These are phyloP conservation scores for Apamea epomidion DNA, from an alignment of 2,888 invertebrate genomes.

Conservation along the genomic window DNA sequence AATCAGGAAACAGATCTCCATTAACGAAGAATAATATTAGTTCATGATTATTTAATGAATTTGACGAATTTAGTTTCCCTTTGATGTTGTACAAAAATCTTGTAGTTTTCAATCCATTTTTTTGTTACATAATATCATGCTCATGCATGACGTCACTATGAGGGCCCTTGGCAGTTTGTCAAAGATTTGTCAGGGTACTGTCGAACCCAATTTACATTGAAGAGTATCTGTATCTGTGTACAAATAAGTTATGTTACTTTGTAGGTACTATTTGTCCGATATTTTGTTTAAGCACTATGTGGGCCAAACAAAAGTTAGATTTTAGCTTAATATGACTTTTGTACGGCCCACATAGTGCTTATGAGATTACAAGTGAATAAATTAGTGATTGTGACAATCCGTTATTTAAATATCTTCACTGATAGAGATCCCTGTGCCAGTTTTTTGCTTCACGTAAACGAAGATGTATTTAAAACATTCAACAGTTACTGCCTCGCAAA, in stretches of 20 bases:
- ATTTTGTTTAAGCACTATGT: background rate
- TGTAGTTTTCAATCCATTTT: background rate
- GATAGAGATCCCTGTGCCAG: background rate
- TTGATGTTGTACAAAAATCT: background rate
- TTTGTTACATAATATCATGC: slow-evolving; percentile 2
- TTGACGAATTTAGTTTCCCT: slow-evolving; percentile 1
- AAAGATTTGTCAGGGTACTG: slow-evolving; percentile 64
- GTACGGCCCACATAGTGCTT: background rate
- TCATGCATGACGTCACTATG: slow-evolving; percentile 63
- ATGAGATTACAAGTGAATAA: background rate
- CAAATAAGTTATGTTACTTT: background rate
- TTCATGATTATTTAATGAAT: background rate
- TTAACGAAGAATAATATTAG: slow-evolving; percentile 1
- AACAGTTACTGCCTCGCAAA: slow-evolving; percentile 43
- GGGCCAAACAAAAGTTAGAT: too few species aligned
- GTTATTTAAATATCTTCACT: background rate
- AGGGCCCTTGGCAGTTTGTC: slow-evolving; percentile 66
- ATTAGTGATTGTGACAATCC: background rate
- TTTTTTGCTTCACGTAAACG: background rate
- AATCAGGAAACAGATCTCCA: background rate
- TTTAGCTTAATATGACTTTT: background rate
- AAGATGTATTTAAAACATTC: slow-evolving; percentile 18
- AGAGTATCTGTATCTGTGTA: slow-evolving; percentile 32
- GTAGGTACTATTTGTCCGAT: background rate
- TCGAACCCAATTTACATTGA: slow-evolving; percentile 63